Evolutionary conservation across 2,888 invertebrate genomes (phyloP).

Genomic region (Unio delphinus): DNA sequence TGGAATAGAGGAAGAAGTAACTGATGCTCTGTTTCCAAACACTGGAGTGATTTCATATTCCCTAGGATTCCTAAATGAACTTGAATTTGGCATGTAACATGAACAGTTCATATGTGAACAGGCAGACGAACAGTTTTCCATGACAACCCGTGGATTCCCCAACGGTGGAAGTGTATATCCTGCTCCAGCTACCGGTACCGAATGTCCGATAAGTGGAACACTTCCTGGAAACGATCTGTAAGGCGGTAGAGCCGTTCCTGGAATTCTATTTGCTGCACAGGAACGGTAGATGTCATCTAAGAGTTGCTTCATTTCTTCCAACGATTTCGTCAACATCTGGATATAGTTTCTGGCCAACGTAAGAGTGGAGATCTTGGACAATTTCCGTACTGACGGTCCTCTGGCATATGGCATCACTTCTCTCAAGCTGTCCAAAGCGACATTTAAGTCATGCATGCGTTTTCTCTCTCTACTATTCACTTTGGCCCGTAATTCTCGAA

Average conservation of each 20-base stretch:
- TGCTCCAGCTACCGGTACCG: no score
- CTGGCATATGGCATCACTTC: conserved; percentile 62
- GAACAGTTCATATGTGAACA: no score
- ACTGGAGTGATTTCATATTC: no score
- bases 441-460: conserved; percentile 72
- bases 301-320: conserved; percentile 54
- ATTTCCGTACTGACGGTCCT: conserved; percentile 57
- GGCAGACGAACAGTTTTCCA: no score
- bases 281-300: conserved; percentile 48
- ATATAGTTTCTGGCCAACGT: conserved; percentile 60
- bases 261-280: conserved; percentile 7
- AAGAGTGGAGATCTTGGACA: conserved; percentile 62
- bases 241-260: neutral
- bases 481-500: conserved; percentile 42
- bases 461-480: conserved; percentile 70
- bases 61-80: no score
- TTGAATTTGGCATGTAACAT: no score
- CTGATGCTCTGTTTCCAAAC: no score
- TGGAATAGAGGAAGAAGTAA: no score
- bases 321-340: conserved; percentile 49
- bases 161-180: no score
- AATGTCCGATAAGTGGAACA: no score
- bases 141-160: no score
- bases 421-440: conserved; percentile 63
- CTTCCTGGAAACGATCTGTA: conserved; percentile 1